These are phyloP conservation scores for Tetragnatha montana DNA, from an alignment of 2,888 invertebrate species.

Conservation along the genomic window DNA sequence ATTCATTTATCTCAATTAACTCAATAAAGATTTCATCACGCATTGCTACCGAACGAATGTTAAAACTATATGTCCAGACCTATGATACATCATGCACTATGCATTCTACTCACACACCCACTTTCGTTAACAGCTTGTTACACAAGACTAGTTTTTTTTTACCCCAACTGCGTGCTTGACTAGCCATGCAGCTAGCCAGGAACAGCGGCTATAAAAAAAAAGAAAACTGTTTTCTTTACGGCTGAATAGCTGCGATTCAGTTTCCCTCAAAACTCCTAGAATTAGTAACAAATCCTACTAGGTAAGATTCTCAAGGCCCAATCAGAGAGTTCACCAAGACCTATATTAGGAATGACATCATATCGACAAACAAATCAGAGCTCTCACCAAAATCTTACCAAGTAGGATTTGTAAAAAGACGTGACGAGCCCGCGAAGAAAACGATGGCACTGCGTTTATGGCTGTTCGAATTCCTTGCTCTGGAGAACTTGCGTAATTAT, in stretches of 20 bases:
- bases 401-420: no score
- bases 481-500: background rate
- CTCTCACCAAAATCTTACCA: no score
- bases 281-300: background rate
- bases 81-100: no score
- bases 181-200: background rate
- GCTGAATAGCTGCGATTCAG: background rate
- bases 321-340: no score
- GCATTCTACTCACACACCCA: background rate
- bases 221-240: background rate
- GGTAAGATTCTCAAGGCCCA: no score
- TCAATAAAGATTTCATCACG: no score
- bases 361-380: no score
- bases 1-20: no score
- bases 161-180: background rate
- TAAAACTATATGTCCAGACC: no score
- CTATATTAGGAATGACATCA: no score
- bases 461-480: background rate
- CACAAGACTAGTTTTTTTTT: slow-evolving; percentile 5
- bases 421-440: background rate
- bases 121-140: slow-evolving; percentile 12
- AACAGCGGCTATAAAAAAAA: slow-evolving; percentile 1
- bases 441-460: background rate
- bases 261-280: background rate
- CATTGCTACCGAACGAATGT: no score